phyloP scores from a whole-genome alignment of 2,888 invertebrate genomes.

The Sylvicola fuscatus region DNA sequence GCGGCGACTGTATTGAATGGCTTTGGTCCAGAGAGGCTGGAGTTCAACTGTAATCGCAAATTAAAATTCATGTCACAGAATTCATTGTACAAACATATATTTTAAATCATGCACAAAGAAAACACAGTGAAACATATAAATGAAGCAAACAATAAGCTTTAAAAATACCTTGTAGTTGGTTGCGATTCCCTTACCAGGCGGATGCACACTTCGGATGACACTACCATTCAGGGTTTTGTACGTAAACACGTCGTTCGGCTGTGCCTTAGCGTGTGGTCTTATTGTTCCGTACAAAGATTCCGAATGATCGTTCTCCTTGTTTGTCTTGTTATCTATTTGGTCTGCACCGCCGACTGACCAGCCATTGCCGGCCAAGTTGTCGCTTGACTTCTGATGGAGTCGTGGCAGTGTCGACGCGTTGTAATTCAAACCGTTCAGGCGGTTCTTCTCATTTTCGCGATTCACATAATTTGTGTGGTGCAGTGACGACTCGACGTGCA shows the following conservation, averaged over 20 bases:
- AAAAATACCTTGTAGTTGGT: conserved; percentile 19
- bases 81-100: background rate
- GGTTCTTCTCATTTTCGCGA: too few species aligned
- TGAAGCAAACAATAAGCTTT: background rate
- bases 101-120: background rate
- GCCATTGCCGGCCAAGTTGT: background rate
- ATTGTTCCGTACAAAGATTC: conserved; percentile 10
- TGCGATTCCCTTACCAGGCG: conserved; percentile 23
- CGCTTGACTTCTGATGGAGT: background rate
- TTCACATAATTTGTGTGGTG: too few species aligned
- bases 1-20: conserved; percentile 17
- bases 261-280: conserved; percentile 6
- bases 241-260: conserved; percentile 18
- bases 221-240: conserved; percentile 24
- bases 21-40: conserved; percentile 16
- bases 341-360: conserved; percentile 2
- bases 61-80: conserved; percentile 1
- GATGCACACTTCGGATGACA: conserved; percentile 24
- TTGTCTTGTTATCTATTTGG: background rate
- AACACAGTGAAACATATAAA: background rate
- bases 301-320: conserved; percentile 2
- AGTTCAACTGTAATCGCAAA: conserved; percentile 15
- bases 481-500: background rate
- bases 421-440: too few species aligned
- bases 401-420: background rate